Base-by-base conservation (phyloP, 2,888 invertebrate species). In the Zaprionus bogoriensis region DNA sequence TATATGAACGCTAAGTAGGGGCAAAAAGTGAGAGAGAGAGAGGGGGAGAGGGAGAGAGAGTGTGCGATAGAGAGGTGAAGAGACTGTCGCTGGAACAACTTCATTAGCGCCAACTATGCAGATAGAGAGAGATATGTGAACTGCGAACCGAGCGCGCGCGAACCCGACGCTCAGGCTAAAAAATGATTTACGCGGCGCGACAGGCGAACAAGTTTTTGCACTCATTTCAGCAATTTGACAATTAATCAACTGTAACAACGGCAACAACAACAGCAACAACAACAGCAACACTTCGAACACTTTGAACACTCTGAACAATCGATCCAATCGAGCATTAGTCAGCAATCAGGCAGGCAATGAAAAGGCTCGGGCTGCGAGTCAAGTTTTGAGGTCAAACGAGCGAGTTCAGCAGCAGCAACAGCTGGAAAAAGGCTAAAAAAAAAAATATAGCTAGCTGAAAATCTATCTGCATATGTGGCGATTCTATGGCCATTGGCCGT, bases 201-300 rank as follows among this genome's bases (percentile, higher is more conserved):
- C 75, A 83, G 70, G 65, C 80, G 70, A 79, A 83, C 83, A 83
- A 81, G 81, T 84, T 74, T 86, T 87, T 86, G 87, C 87, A 86
- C 86, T 86, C 83, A 81, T 83, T 83, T 83, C 73, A 77, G 71
- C 86, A 83, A 83, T 83, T 83, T 86, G 84, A 81, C 83, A 83
- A 86, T 86, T 86, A 76, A 86, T 86, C 85, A 86, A 86, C 64
- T 68, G 77, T 79, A 75, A 62, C 67, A 77, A 62, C 48, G 77
- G 19, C 70, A 68, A 46, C 46, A 63, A 22, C 54, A 63, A 30
- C 44, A 53, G n/a, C 46, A 61, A 39, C 63, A 63, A 27, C 10
- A 27, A 27, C 10, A 27, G 32, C 14, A 32, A 32, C 32, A 36
- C 14, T n/a, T 36, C 32, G 41, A 58, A 52, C 66, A 74, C 55